Evolutionary conservation across 1,140 invertebrate genomes (phyloP), one percentile per base, ranked within the genome.

Genomic region (Drosophila sproati): DNA sequence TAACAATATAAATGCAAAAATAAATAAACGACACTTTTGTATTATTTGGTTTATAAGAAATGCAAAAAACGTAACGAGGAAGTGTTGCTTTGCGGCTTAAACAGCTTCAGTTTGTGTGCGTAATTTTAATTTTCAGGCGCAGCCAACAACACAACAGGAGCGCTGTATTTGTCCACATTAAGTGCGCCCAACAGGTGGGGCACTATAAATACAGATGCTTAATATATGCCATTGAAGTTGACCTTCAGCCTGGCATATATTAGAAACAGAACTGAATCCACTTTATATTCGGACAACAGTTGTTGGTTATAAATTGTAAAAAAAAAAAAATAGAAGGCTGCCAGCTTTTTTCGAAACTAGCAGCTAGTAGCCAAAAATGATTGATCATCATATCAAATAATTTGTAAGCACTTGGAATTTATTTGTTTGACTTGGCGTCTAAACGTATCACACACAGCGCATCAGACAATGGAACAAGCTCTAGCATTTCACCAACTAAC

Each of bases 51-150:
- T 8, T 6, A 32, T 45, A 51, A 48, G 6, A 48, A 69, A 88
- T 87, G 64, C 83, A 77, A 87, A 88, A 77, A 70, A 74, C 69
- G 83, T 83, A 79, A 73, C 57, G 69, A 87, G 83, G 83, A 87
- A 87, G 83, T 88, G 75, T 70, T 47, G 66, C 66, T 20, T 20
- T 20, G 20, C 74, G 66, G 12, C 57, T 79, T 57, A 41, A 41
- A 4, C 3, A n/a, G 10, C 39, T 56, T 31, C 62, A 68, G 39
- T 61, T 60, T 71, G 50, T 72, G 75, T 67, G 61, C 57, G 54
- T 70, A 70, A 82, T 87, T 61, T 71, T 50, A 75, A 86, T 80
- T 60, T n/a, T 45, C 43, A 47, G 34, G 47, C 51, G 59, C 20
- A 48, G 39, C 6, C 31, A 31, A 43, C 35, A 57, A 69, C 32